phyloP scores from a whole-genome alignment of 2,888 invertebrate species.

The Rhimphoctona megacephalus region DNA sequence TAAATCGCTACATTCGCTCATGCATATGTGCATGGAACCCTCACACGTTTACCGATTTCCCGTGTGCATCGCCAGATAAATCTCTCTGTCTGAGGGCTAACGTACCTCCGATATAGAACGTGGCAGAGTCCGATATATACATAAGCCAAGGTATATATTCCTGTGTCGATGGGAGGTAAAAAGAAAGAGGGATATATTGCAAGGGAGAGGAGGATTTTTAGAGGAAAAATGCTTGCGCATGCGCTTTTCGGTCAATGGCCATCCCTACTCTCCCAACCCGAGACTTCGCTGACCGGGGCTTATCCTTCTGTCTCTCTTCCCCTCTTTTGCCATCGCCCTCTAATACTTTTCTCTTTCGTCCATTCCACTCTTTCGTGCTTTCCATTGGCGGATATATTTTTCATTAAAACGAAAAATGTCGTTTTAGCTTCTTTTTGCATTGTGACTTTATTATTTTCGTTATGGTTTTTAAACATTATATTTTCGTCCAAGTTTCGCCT shows the following conservation, averaged over 20 bases:
- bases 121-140: constrained; percentile 51
- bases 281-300: constrained; percentile 68
- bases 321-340: constrained; percentile 18
- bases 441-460: constrained; percentile 22
- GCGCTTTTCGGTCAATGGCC: constrained; percentile 59
- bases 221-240: constrained; percentile 61
- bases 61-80: constrained; percentile 82
- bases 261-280: constrained; percentile 46
- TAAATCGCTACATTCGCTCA: constrained; percentile 56
- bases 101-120: constrained; percentile 74
- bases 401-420: constrained; percentile 39
- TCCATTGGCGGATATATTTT: constrained; percentile 54
- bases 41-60: constrained; percentile 79
- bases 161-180: constrained; percentile 35
- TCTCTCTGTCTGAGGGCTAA: constrained; percentile 80
- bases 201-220: constrained; percentile 59
- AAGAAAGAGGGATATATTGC: constrained; percentile 52
- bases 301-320: constrained; percentile 64
- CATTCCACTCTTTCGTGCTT: constrained; percentile 58
- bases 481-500: constrained; percentile 2
- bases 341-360: constrained; percentile 42
- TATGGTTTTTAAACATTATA: constrained; percentile 7
- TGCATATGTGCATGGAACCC: constrained; percentile 69
- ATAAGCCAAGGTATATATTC: not conserved
- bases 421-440: constrained; percentile 6